Base-by-base conservation (phyloP, 1,140 invertebrate species). In the Temnothorax longispinosus region DNA sequence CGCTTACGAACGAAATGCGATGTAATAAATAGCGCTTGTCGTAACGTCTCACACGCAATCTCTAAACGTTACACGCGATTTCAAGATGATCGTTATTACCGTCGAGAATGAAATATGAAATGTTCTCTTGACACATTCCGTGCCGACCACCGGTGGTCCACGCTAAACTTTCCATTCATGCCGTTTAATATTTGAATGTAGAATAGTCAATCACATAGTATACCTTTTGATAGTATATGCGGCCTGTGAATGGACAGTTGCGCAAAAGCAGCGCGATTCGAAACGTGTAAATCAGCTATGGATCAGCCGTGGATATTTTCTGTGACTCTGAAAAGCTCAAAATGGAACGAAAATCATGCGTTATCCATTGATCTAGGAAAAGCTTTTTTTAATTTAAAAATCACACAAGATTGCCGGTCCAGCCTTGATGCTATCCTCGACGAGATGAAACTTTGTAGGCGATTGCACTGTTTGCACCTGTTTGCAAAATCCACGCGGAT, bases 381-480 rank as follows among this genome's bases (percentile, higher is more conserved):
- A 35, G 2, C 6, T 64, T 64, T 50, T 78, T 78, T 47, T 47
- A 13, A 18, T 64, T 41, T 38, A 15, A 47, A 72, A 13, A 38
- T 72, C 44, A n/a, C 35, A 18, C 47, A 71, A 81, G n/a, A 71
- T 38, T n/a, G 32, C 4, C 8, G 18, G 13, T 41, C 62, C 56
- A 86, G 62, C 87, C 88, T 90, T 90, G 88, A 72, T 13, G 76
- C 52, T 74, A 75, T 89, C 76, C 58, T 72, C 72, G 67, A 89
- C 60, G n/a, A 75, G 64, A 50, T 50, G 10, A 35, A n/a, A 41
- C 58, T 76, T 21, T 11, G 38, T 21, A 11, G 38, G 3, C 76
- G 27, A 27, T 27, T 27, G 27, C 27, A 27, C 27, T 27, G 38
- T 54, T 56, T 27, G 35, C 18, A 75, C 67, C 50, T 27, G 54